Evolutionary conservation across 1,140 invertebrate genomes (phyloP), one percentile per base, ranked within the genome.

Genomic region (Rhynchophorus ferrugineus): DNA sequence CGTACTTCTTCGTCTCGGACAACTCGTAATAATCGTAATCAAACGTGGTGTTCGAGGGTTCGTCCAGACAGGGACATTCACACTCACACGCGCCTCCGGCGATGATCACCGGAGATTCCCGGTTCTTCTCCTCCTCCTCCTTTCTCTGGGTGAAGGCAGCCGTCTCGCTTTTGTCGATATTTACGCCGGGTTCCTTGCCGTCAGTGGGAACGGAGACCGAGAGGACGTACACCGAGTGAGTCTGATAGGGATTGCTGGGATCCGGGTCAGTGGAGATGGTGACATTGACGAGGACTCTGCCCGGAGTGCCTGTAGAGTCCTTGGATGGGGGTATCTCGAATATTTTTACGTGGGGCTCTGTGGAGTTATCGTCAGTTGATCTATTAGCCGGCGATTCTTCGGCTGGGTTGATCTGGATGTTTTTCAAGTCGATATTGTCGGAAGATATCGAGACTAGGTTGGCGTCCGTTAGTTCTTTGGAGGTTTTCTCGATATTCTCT

Each of bases 81-180:
- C 85, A 87, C 63, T 84, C 78, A 65, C 84, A 88, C 61, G 77
- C 79, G n/a, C 82, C 81, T 48, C 82, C 83, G 45, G 9, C 18
- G 3, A 13, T 24, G n/a, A 14, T 7, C n/a, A n/a, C n/a, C n/a
- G n/a, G n/a, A n/a, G n/a, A n/a, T n/a, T n/a, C n/a, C 29, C 20
- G 29, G 14, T 45, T 17, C 43, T 38, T 37, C 24, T 56, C 39
- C 14, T 34, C 38, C 6, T 13, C 13, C 35, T 53, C 49, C 5
- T 18, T 21, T 17, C 34, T 8, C 20, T 56, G n/a, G 9, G 35
- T 24, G 20, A 48, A 47, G n/a, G 60, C 51, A 69, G 71, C 45
- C 66, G 69, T 56, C 68, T 73, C 49, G 71, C 71, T 61, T 68
- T 73, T 46, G 49, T 62, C 41, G 66, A 66, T 49, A 61, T 62